A percentile compares a stretch with the other conserved stretches of the same genome.
Evolutionary conservation across 2,888 invertebrate species (phyloP).

Genomic region (Leucania comma): DNA sequence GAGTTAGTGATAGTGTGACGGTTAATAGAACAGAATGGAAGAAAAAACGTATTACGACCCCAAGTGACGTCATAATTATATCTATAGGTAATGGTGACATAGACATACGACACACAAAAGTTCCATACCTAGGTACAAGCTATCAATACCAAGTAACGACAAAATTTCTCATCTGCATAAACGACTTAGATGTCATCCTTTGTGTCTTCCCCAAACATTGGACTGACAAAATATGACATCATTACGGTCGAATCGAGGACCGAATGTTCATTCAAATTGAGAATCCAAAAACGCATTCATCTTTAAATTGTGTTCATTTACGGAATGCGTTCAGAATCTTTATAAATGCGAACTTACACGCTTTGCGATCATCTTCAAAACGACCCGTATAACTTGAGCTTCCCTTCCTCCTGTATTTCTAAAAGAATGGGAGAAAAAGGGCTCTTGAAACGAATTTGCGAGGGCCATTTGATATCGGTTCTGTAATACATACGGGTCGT

Average conservation of each 20-base stretch:
- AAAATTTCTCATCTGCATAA: slow-evolving; percentile 34
- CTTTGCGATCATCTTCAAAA: slow-evolving; percentile 71
- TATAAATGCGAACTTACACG: slow-evolving; percentile 85
- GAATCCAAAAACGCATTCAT: slow-evolving; percentile 84
- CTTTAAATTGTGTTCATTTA: slow-evolving; percentile 89
- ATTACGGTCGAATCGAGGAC: slow-evolving; percentile 79
- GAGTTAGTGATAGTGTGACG: too few relatives aligned
- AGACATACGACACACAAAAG: background rate
- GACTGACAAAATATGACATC: slow-evolving; percentile 78
- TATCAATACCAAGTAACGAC: slow-evolving; percentile 13
- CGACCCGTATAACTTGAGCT: slow-evolving; percentile 71
- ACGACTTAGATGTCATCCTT: slow-evolving; percentile 34
- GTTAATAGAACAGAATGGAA: background rate
- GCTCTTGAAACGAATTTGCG: slow-evolving; percentile 60
- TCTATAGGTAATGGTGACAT: background rate
- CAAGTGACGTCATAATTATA: too few relatives aligned
- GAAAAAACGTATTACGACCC: background rate
- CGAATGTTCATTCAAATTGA: slow-evolving; percentile 83
- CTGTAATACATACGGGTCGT: slow-evolving; percentile 72
- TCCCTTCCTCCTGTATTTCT: slow-evolving; percentile 54
- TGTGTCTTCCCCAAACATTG: slow-evolving; percentile 52
- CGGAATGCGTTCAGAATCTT: slow-evolving; percentile 86
- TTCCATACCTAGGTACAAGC: background rate
- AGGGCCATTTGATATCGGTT: slow-evolving; percentile 76
- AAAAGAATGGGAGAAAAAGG: slow-evolving; percentile 55